These are phyloP conservation scores for Leptocoma aspasia DNA, from an alignment of 2,113 vertebrate genomes.

Conservation along the genomic window DNA sequence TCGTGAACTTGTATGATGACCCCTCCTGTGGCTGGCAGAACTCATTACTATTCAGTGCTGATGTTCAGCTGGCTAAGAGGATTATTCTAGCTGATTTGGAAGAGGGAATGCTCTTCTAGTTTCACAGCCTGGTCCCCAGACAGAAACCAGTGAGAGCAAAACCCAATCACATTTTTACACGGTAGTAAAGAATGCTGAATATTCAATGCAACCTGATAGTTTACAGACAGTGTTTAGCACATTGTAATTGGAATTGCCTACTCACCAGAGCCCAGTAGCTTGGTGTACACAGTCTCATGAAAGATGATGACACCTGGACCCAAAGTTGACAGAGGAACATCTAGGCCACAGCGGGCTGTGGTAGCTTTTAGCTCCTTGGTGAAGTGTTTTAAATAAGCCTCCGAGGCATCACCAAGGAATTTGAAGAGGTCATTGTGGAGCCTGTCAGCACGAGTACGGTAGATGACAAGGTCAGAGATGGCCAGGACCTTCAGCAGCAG, in stretches of 20 bases:
- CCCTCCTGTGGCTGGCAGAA: not conserved
- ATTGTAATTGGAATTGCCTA: not conserved
- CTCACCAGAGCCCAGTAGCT: conserved; percentile 93
- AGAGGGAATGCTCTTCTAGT: not conserved
- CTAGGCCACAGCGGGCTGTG: conserved; percentile 92
- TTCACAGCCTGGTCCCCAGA: not conserved
- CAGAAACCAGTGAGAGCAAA: not conserved
- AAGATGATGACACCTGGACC: conserved; percentile 97
- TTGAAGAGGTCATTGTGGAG: conserved; percentile 98
- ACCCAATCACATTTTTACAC: not conserved
- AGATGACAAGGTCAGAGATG: conserved; percentile 94
- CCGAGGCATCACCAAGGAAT: conserved; percentile 96
- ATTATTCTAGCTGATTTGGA: not conserved
- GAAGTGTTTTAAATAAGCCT: conserved; percentile 97
- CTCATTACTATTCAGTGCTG: not conserved
- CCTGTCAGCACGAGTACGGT: conserved; percentile 94
- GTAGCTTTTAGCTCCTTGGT: conserved; percentile 96
- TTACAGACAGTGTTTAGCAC: not conserved
- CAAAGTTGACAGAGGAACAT: conserved; percentile 94
- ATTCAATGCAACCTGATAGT: not conserved
- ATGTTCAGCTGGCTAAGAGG: not conserved
- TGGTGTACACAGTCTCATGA: conserved; percentile 97
- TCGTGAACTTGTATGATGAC: not conserved
- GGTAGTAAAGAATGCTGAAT: not conserved
- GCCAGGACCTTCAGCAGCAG: conserved; percentile 96